Evolutionary conservation across 1,140 invertebrate species (phyloP).

Genomic region (Drosophila aff.): DNA sequence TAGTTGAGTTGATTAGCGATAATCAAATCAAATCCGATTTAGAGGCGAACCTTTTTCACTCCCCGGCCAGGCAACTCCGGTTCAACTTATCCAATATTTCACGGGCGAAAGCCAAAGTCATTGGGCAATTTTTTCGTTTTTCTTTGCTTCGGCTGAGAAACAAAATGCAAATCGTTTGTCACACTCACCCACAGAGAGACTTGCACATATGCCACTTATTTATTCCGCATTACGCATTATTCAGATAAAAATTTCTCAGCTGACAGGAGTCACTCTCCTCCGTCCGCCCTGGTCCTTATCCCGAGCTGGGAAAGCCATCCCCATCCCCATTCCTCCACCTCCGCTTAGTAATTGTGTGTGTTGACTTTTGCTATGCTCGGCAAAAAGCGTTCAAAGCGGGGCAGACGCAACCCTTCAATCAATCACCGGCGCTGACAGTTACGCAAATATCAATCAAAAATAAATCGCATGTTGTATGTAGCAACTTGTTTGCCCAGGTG

Average conservation of each 20-base stretch:
- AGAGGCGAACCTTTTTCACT: conserved; percentile 20
- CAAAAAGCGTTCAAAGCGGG: conserved; percentile 20
- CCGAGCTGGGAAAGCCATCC: background rate
- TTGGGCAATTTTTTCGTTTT: conserved; percentile 32
- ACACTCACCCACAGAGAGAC: conserved; percentile 32
- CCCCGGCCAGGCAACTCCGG: background rate
- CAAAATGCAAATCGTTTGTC: conserved; percentile 80
- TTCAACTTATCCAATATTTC: conserved; percentile 32
- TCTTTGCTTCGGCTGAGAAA: conserved; percentile 23
- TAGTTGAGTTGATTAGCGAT: conserved; percentile 46
- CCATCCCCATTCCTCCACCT: background rate
- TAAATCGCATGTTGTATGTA: conserved; percentile 77
- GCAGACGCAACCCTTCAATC: conserved; percentile 71
- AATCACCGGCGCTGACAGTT: conserved; percentile 78
- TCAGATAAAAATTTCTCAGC: conserved; percentile 62
- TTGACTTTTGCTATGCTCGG: conserved; percentile 58
- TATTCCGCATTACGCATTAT: conserved; percentile 77
- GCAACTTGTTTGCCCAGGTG: conserved; percentile 73
- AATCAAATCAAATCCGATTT: conserved; percentile 41
- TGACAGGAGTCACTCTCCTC: conserved; percentile 35
- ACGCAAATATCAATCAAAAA: conserved; percentile 81
- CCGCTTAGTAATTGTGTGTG: conserved; percentile 45
- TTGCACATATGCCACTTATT: conserved; percentile 66
- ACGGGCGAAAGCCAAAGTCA: conserved; percentile 33
- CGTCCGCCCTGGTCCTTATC: background rate